Conservation (phyloP, 2,888 invertebrate genomes). For the Mesorhabditis belari region DNA sequence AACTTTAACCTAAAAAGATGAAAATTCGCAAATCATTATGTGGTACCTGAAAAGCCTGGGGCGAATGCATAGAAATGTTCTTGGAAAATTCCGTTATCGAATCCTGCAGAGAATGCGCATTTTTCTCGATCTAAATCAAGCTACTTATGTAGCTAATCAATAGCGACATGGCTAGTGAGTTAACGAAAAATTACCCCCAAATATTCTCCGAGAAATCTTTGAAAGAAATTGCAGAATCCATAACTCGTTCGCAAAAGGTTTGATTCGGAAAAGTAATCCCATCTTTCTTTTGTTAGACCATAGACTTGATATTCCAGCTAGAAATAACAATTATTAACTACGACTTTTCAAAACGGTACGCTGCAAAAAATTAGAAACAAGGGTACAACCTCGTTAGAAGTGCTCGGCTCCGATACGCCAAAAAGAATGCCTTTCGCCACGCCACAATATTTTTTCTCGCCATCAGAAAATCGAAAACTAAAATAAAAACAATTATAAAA, state of each 20-base stretch:
- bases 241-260: too few relatives aligned
- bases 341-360: too few relatives aligned
- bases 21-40: background rate
- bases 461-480: background rate
- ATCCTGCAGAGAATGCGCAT: background rate
- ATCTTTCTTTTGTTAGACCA: background rate
- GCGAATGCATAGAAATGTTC: background rate
- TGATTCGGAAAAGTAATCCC: too few relatives aligned
- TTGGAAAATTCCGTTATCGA: background rate
- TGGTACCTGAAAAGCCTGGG: background rate
- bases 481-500: background rate
- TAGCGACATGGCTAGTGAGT: too few relatives aligned
- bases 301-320: background rate
- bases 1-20: conserved; percentile 65
- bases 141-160: too few relatives aligned
- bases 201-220: background rate
- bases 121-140: background rate
- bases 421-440: background rate
- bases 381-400: background rate
- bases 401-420: background rate
- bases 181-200: background rate
- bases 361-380: too few relatives aligned
- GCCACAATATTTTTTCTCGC: background rate
- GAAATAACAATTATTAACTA: too few relatives aligned
- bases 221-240: too few relatives aligned